These are phyloP conservation scores for Sternarchorhynchus goeldii DNA, from an alignment of 2,797 vertebrate species.

Conservation along the genomic window DNA sequence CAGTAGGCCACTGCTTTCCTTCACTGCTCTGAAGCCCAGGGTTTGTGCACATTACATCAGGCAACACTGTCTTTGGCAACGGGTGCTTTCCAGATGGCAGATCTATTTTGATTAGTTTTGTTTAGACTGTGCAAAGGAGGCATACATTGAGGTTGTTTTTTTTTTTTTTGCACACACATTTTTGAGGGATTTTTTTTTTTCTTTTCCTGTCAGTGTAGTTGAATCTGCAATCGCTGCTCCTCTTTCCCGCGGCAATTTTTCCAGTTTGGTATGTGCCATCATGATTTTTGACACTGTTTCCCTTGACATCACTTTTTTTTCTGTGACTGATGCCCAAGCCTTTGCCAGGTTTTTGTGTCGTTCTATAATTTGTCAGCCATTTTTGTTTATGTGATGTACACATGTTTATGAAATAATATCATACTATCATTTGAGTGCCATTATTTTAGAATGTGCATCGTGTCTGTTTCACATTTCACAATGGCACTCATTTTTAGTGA, in stretches of 20 bases:
- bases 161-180: neutral
- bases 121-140: constrained; percentile 4
- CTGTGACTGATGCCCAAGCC: neutral
- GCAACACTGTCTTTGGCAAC: constrained; percentile 8
- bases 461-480: neutral
- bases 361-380: no score
- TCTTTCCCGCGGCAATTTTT: neutral
- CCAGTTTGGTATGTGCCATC: neutral
- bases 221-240: neutral
- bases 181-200: neutral
- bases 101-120: constrained; percentile 28
- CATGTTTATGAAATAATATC: no score
- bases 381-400: no score
- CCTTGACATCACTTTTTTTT: neutral
- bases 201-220: neutral
- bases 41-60: neutral
- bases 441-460: neutral
- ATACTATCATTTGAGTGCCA: no score
- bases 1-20: neutral
- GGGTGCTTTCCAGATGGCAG: constrained; percentile 15
- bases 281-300: constrained; percentile 9
- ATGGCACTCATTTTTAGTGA: constrained; percentile 3
- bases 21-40: neutral
- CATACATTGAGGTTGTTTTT: neutral
- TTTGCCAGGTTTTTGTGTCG: no score